phyloP scores from a whole-genome alignment of 2,888 invertebrate genomes.

The Dryobotodes eremita region DNA sequence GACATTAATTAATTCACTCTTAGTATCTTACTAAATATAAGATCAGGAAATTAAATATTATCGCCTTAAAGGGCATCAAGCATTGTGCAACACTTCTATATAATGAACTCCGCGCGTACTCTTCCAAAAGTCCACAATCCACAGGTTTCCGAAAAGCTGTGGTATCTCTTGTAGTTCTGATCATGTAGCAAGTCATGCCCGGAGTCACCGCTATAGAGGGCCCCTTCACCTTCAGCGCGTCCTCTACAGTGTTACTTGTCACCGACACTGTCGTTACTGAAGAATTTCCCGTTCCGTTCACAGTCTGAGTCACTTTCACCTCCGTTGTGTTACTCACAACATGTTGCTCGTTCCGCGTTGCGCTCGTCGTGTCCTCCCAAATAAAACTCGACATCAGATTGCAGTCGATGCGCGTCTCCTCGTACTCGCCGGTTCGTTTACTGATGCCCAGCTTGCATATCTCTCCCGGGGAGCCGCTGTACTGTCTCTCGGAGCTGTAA shows the following conservation, averaged over 20 bases:
- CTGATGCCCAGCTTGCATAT: slow-evolving; percentile 77
- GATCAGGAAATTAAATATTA: slow-evolving; percentile 34
- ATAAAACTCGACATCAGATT: slow-evolving; percentile 81
- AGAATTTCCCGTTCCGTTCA: slow-evolving; percentile 44
- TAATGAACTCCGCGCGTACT: slow-evolving; percentile 76
- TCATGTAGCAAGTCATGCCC: slow-evolving; percentile 80
- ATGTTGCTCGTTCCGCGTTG: slow-evolving; percentile 46
- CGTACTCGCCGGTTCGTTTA: slow-evolving; percentile 77
- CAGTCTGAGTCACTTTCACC: slow-evolving; percentile 58
- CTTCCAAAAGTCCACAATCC: slow-evolving; percentile 79
- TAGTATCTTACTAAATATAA: slow-evolving; percentile 23
- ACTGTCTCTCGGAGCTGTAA: slow-evolving; percentile 65
- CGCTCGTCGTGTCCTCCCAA: slow-evolving; percentile 68
- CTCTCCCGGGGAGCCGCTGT: slow-evolving; percentile 73
- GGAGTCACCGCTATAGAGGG: slow-evolving; percentile 77
- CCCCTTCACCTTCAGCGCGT: slow-evolving; percentile 78
- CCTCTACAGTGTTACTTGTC: slow-evolving; percentile 74
- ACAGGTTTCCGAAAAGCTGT: slow-evolving; percentile 72
- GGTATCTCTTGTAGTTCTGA: slow-evolving; percentile 69
- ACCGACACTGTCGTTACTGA: slow-evolving; percentile 64
- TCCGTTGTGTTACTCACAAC: slow-evolving; percentile 64
- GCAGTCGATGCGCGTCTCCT: slow-evolving; percentile 80
- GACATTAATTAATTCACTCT: slow-evolving; percentile 4
- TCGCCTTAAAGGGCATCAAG: slow-evolving; percentile 8
- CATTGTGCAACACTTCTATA: slow-evolving; percentile 54